Evolutionary conservation across 2,888 invertebrate species (phyloP), one percentile per base, ranked within the genome.

Genomic region (Drosophila aldrichi): DNA sequence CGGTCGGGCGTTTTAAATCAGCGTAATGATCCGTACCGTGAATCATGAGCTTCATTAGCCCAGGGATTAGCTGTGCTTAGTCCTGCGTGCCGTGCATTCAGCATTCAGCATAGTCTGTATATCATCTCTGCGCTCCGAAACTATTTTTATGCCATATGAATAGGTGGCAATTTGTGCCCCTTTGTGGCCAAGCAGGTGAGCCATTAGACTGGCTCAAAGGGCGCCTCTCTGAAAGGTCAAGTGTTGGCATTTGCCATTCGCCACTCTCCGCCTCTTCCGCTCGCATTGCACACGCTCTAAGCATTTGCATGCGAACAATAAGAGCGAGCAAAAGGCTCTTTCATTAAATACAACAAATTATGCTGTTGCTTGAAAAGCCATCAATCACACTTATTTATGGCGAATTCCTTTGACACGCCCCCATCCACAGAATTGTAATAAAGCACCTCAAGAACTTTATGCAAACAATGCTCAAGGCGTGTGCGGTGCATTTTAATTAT

Each of bases 1-100:
- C 16, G 29, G 9, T n/a, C 16, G n/a, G 16, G 46, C 46, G 46
- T 54, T 65, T 18, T 40, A 81, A 71, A 62, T 57, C 70, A 61
- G 62, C 68, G 60, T 79, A 81, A 87, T 79, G 84, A 84, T 79
- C 62, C 64, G 34, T 51, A 64, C 48, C 41, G 58, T 83, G 79
- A 77, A 72, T 82, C 77, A 86, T 74, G 66, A 48, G 66, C 68
- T 66, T 81, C 77, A 79, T 87, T 77, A 78, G 67, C 67, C 44
- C 40, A 63, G 70, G 57, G 73, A 60, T 68, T 51, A 77, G 46
- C 20, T 52, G 25, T 51, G 38, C 32, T 43, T 61, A 69, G 55
- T 41, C 74, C 56, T 59, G 76, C 62, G 71, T 57, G 61, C 46
- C 57, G 14, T 49, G 48, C 43, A 58, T 64, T 34, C 56, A 57